These are phyloP conservation scores for Apostichopus japonicus DNA, from an alignment of 35 echinoderm and acorn worm genomes.

Conservation along the genomic window DNA sequence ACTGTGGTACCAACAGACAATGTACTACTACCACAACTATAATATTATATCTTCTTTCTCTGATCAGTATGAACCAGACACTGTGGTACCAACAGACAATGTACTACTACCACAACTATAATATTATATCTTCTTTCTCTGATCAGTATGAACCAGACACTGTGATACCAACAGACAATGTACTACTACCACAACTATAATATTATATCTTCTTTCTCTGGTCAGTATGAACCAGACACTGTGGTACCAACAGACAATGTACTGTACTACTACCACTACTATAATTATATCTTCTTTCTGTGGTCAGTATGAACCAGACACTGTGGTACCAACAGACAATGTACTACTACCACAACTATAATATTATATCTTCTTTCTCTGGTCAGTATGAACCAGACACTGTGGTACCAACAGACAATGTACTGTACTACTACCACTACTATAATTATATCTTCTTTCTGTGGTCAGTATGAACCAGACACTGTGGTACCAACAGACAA, in stretches of 20 bases:
- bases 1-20: slow-evolving; percentile 19
- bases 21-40: too few relatives aligned
- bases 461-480: slow-evolving; percentile 21
- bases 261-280: too few relatives aligned
- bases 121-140: neutral
- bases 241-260: slow-evolving; percentile 1
- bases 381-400: slow-evolving; percentile 41
- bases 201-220: neutral
- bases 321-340: slow-evolving; percentile 14
- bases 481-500: slow-evolving; percentile 19
- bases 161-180: neutral
- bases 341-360: too few relatives aligned
- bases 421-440: too few relatives aligned
- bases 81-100: slow-evolving; percentile 14
- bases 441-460: neutral
- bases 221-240: slow-evolving; percentile 42
- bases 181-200: too few relatives aligned
- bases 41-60: neutral
- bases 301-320: slow-evolving; percentile 30
- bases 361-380: neutral
- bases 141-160: slow-evolving; percentile 44
- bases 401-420: slow-evolving; percentile 1
- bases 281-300: neutral
- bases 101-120: too few relatives aligned
- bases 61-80: slow-evolving; percentile 34